phyloP scores from a whole-genome alignment of 2,113 vertebrate species.

The Pandion haliaetus region DNA sequence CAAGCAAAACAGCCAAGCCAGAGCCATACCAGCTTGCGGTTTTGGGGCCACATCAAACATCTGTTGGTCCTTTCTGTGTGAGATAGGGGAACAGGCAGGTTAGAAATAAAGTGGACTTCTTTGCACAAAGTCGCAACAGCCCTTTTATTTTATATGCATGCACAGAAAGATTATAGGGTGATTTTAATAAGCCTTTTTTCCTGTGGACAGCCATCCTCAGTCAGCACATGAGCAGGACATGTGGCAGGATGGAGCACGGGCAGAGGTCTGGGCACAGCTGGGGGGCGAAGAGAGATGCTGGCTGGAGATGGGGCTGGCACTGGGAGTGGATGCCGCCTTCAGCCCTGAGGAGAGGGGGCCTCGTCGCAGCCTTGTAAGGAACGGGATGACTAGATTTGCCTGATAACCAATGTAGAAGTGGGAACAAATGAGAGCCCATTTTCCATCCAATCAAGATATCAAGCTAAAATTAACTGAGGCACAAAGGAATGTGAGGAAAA shows the following conservation, averaged over 20 bases:
- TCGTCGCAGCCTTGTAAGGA: background rate
- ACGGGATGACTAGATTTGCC: rapidly evolving
- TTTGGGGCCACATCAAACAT: background rate
- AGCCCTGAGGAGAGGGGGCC: background rate
- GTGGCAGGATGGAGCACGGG: rapidly evolving
- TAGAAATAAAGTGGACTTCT: background rate
- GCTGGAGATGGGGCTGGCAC: background rate
- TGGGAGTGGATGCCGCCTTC: background rate
- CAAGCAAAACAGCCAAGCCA: background rate
- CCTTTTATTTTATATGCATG: background rate
- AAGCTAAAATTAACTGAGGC: background rate
- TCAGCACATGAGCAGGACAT: background rate
- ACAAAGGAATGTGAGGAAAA: background rate
- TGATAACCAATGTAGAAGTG: background rate
- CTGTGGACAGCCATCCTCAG: background rate
- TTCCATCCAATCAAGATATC: background rate
- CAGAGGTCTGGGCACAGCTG: background rate
- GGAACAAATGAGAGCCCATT: background rate
- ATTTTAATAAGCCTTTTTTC: background rate
- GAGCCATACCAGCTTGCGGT: background rate
- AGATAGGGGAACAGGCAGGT: background rate
- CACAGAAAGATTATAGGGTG: background rate
- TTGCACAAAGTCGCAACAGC: background rate
- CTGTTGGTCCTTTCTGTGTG: background rate
- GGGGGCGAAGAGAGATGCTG: background rate